These are phyloP conservation scores for Psococerastis gibbosa DNA, from an alignment of 2,888 invertebrate species.

Conservation along the genomic window DNA sequence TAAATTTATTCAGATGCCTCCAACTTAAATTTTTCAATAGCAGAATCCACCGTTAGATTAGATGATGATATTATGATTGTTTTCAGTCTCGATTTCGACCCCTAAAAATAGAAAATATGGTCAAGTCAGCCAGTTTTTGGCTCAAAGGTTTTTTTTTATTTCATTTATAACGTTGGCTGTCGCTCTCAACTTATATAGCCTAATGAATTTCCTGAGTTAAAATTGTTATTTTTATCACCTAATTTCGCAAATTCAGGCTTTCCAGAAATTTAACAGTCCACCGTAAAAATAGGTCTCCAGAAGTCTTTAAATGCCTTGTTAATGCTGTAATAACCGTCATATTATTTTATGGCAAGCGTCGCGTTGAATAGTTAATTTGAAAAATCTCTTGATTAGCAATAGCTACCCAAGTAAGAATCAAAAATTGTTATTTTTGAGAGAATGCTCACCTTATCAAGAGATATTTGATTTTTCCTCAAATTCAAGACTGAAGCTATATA, in stretches of 20 bases:
- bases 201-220: too few species aligned
- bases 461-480: slow-evolving; percentile 47
- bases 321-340: background rate
- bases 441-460: slow-evolving; percentile 35
- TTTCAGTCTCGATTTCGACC: slow-evolving; percentile 30
- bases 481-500: slow-evolving; percentile 48
- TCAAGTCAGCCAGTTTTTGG: background rate
- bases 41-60: slow-evolving; percentile 26
- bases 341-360: background rate
- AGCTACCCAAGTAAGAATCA: background rate
- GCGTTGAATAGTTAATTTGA: background rate
- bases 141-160: background rate
- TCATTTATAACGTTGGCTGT: background rate
- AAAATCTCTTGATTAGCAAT: slow-evolving; percentile 6
- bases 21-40: slow-evolving; percentile 26
- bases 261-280: background rate
- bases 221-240: too few species aligned
- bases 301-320: background rate
- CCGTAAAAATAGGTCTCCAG: background rate
- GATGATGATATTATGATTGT: slow-evolving; percentile 30
- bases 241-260: background rate
- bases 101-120: slow-evolving; percentile 22
- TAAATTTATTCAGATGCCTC: background rate
- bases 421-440: slow-evolving; percentile 6
- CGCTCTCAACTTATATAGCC: too few species aligned